Conservation (phyloP, 2,888 invertebrate species). For the Hirtodrosophila trivittata region DNA sequence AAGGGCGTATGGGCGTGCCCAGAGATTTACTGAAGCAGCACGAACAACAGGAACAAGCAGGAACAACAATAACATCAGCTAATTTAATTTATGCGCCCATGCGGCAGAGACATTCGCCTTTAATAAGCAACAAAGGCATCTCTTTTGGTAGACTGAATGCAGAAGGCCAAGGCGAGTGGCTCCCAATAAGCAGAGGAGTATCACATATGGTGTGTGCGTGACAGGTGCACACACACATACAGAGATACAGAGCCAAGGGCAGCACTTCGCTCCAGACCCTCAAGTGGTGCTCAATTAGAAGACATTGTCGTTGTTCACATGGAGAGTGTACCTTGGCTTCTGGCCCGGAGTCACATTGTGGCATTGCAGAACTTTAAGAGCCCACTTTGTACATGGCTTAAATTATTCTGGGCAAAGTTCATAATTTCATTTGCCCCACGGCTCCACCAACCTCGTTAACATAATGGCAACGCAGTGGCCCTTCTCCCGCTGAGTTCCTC, state of each 20-base stretch:
- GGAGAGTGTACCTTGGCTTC: no score
- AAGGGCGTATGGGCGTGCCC: constrained; percentile 7
- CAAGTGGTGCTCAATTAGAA: constrained; percentile 41
- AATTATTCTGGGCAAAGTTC: constrained; percentile 1
- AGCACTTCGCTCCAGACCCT: constrained; percentile 6
- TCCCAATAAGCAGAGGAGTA: neutral
- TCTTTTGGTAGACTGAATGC: constrained; percentile 19
- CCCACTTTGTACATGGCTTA: neutral
- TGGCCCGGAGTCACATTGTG: no score
- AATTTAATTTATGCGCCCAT: constrained; percentile 64
- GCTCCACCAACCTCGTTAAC: constrained; percentile 38
- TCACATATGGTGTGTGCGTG: constrained; percentile 14
- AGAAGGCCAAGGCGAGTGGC: constrained; percentile 14
- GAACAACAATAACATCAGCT: constrained; percentile 28
- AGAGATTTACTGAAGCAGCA: constrained; percentile 21
- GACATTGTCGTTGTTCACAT: constrained; percentile 29
- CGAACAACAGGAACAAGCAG: constrained; percentile 19
- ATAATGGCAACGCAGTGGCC: constrained; percentile 30
- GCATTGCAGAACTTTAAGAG: constrained; percentile 24
- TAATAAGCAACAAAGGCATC: constrained; percentile 59
- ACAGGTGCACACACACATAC: constrained; percentile 7
- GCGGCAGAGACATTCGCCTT: constrained; percentile 53
- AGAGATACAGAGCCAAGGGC: neutral
- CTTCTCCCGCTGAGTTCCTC: neutral
- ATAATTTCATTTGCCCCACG: constrained; percentile 36